Conservation (phyloP, 1,140 invertebrate genomes). For the Aphelinus atriplicis region DNA sequence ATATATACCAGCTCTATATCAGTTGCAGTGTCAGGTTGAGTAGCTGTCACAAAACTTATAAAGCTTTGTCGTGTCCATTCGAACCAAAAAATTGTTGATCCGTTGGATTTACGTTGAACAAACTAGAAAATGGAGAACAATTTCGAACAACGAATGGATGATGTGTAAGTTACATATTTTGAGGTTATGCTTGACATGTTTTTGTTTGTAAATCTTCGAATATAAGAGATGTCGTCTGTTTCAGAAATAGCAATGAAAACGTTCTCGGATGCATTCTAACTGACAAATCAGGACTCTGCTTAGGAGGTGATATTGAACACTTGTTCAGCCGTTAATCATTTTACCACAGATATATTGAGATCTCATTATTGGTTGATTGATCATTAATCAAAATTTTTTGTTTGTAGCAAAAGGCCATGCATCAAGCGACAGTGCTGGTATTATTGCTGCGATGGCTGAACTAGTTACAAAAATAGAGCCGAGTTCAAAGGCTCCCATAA, state of each 20-base stretch:
- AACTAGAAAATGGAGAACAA: slow-evolving; percentile 56
- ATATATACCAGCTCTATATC: no score
- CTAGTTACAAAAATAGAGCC: slow-evolving; percentile 62
- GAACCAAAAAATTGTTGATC: no score
- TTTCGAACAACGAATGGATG: slow-evolving; percentile 60
- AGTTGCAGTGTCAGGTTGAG: no score
- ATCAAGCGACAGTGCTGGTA: slow-evolving; percentile 60
- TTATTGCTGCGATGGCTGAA: slow-evolving; percentile 63
- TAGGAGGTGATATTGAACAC: slow-evolving; percentile 54
- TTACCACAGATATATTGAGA: not conserved
- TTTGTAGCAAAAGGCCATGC: slow-evolving; percentile 59
- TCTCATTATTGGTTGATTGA: no score
- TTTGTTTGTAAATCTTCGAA: not conserved
- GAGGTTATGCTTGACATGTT: slow-evolving; percentile 18
- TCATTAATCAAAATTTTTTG: not conserved
- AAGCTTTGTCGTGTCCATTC: no score
- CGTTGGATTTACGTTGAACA: no score
- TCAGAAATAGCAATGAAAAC: slow-evolving; percentile 52
- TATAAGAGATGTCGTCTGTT: slow-evolving; percentile 26
- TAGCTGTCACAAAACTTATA: no score
- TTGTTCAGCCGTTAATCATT: no score
- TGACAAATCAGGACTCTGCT: slow-evolving; percentile 62
- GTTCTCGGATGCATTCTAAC: slow-evolving; percentile 60
- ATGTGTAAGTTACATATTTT: slow-evolving; percentile 55
- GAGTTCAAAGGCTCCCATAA: slow-evolving; percentile 53